A percentile compares a stretch with the other conserved stretches of the same genome.
These are phyloP conservation scores for Muscicapa comitata DNA, from an alignment of 2,797 vertebrate species.

Conservation along the genomic window DNA sequence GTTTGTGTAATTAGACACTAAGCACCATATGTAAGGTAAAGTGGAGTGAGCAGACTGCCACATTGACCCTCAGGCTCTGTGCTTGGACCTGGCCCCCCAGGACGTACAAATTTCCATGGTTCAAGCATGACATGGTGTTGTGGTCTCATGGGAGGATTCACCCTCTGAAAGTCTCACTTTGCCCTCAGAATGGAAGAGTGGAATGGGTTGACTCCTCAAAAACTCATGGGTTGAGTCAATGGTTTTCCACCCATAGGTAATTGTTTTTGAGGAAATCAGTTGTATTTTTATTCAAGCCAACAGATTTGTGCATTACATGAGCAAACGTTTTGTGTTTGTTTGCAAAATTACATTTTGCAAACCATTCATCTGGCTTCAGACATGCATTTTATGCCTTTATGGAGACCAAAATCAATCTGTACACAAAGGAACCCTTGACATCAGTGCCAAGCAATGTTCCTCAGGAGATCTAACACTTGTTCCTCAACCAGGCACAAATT, in stretches of 20 bases:
- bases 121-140: background rate
- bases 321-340: background rate
- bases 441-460: background rate
- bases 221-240: background rate
- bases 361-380: background rate
- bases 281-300: background rate
- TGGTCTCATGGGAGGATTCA: background rate
- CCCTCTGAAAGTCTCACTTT: background rate
- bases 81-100: background rate
- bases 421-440: background rate
- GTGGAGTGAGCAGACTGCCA: background rate
- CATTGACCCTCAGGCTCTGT: accelerated
- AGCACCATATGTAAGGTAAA: background rate
- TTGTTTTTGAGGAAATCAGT: background rate
- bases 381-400: background rate
- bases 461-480: background rate
- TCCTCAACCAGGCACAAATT: background rate
- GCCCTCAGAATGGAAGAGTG: background rate
- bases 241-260: background rate
- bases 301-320: background rate
- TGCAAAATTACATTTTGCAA: background rate
- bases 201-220: background rate
- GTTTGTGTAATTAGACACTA: background rate
- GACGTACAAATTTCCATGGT: background rate
- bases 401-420: background rate